Percentiles rank a stretch among this genome's conserved stretches.
Conservation (phyloP, 2,797 vertebrate species). For the Gobio occitaniae region DNA sequence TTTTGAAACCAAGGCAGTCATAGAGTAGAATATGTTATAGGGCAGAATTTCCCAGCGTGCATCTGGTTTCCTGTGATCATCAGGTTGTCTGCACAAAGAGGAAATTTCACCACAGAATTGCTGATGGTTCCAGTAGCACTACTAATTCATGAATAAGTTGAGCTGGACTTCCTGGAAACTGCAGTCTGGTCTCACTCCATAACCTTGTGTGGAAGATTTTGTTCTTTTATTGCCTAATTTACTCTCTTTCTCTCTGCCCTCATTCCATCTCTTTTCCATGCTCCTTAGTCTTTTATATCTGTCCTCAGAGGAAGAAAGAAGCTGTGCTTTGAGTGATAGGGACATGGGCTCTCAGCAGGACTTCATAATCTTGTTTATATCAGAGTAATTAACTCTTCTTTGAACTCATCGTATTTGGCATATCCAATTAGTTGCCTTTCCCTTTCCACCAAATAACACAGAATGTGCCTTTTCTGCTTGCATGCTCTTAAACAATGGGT, state of each 20-base stretch:
- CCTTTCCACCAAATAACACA: slow-evolving; percentile 52
- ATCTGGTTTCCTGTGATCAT: slow-evolving; percentile 11
- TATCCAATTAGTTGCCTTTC: slow-evolving; percentile 59
- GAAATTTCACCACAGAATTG: background rate
- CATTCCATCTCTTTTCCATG: slow-evolving; percentile 19
- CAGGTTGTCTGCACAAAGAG: background rate
- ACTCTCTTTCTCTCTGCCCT: slow-evolving; percentile 29
- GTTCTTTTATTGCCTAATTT: background rate
- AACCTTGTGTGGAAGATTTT: background rate
- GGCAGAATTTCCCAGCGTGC: background rate
- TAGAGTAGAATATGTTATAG: background rate
- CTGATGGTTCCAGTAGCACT: background rate
- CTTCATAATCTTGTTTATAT: slow-evolving; percentile 59
- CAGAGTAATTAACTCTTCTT: slow-evolving; percentile 62
- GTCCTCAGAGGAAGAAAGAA: slow-evolving; percentile 28
- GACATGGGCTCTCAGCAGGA: slow-evolving; percentile 58
- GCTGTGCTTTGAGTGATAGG: slow-evolving; percentile 50
- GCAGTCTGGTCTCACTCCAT: background rate
- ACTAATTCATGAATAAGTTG: background rate
- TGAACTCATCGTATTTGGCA: slow-evolving; percentile 60
- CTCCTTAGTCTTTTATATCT: slow-evolving; percentile 38
- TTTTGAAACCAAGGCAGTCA: background rate
- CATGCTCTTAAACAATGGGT: slow-evolving; percentile 52
- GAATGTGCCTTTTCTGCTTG: slow-evolving; percentile 45
- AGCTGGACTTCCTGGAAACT: background rate